Evolutionary conservation across 1,140 invertebrate species (phyloP).

Genomic region (Eumaeus atala): DNA sequence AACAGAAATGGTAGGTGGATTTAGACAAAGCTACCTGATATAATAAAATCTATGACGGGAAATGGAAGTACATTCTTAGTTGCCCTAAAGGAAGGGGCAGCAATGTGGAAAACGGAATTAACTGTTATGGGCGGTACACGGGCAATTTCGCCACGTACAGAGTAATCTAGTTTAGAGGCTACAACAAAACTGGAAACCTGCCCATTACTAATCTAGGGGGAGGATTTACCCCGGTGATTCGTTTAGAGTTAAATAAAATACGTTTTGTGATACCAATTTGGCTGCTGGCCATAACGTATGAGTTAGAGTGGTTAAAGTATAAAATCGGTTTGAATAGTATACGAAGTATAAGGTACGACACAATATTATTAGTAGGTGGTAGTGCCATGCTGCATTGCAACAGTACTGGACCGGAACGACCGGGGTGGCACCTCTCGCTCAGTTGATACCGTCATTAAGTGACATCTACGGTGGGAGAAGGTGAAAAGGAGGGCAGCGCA

Average conservation of each 20-base stretch:
- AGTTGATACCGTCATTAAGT: too few relatives aligned
- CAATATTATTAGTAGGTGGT: too few relatives aligned
- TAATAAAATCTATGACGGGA: constrained; percentile 5
- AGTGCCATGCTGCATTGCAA: too few relatives aligned
- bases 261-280: constrained; percentile 10
- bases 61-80: not conserved
- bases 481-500: too few relatives aligned
- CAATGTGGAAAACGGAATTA: constrained; percentile 18
- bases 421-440: too few relatives aligned
- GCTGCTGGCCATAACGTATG: not conserved
- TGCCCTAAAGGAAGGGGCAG: constrained; percentile 3
- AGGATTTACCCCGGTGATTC: constrained; percentile 9
- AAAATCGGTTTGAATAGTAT: too few relatives aligned
- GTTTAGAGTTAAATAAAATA: constrained; percentile 12
- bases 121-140: constrained; percentile 10
- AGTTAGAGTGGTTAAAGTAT: not conserved
- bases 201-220: constrained; percentile 11
- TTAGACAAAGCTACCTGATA: too few relatives aligned
- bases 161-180: constrained; percentile 12
- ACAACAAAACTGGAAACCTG: constrained; percentile 11
- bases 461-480: too few relatives aligned
- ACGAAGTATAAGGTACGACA: too few relatives aligned
- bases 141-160: constrained; percentile 9
- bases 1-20: too few relatives aligned
- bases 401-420: too few relatives aligned